Base-by-base conservation (phyloP, 2,888 invertebrate species). In the Caenorhabditis sp. region DNA sequence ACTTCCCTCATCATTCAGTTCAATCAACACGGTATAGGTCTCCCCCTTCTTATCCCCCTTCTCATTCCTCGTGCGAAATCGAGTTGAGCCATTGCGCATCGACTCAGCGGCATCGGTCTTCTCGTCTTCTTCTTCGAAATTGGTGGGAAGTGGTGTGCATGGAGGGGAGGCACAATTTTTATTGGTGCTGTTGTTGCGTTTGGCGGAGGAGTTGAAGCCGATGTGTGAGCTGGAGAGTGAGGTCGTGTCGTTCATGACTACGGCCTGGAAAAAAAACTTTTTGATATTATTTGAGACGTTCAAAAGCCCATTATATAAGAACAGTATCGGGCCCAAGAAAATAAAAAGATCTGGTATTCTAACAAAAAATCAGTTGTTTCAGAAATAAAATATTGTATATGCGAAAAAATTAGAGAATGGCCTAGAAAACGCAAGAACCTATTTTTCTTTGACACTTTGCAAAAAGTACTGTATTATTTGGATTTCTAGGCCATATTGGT, bases 1-100 rank as follows among this genome's bases (percentile, higher is more conserved):
- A 50, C 76, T 75, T 36, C 83, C 82, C 56, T 83, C 81, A 62
- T 85, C 87, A 17, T 82, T 79, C 49, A 86, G 67, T 70, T 87
- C 85, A 53, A 87, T 87, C 57, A 87, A 70, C 36, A 80, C 80
- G 3, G 80, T 80, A 59, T 80, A 80, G 2, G 80, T 80, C 54
- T 78, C 80, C n/a, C 64, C 57, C 49, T 66, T 67, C 43, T 63
- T 66, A 38, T 70, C 64, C 23, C 67, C 63, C 14, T 2, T 49
- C 0, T 43, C 49, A 21, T 70, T 63, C 2, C 79, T 69, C 23
- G 63, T 63, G 58, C 79, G 54, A 43, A 80, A 76, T 26, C 77
- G 52, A 5, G 77, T 66, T n/a, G 77, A 80, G 27, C 79, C 79
- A 65, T 80, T 80, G 53, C 77, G 27, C 66, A 76, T 75, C 20